Percentiles rank a stretch among this genome's conserved stretches.
These are phyloP conservation scores for Dicaeum eximium DNA, from an alignment of 2,113 vertebrate genomes.

Conservation along the genomic window DNA sequence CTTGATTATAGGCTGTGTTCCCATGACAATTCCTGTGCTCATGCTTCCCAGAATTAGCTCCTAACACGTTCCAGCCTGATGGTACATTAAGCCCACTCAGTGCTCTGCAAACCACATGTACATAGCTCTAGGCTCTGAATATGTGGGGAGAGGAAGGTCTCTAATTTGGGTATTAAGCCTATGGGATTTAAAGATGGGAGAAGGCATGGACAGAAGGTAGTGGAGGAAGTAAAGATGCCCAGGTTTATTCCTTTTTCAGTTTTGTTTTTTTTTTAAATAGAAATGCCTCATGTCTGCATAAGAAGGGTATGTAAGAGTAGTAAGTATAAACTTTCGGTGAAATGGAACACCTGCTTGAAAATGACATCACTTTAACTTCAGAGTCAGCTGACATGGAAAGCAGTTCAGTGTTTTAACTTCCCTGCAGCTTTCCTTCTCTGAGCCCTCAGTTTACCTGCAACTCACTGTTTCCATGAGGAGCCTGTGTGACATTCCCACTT, in stretches of 20 bases:
- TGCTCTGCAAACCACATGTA: conserved; percentile 10
- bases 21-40: conserved; percentile 60
- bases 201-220: background rate
- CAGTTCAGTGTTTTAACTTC: background rate
- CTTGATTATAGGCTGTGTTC: conserved; percentile 50
- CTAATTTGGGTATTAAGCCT: background rate
- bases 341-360: background rate
- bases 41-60: conserved; percentile 60
- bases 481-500: background rate
- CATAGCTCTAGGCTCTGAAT: background rate
- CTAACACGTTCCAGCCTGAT: conserved; percentile 54
- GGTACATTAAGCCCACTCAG: conserved; percentile 56
- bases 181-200: background rate
- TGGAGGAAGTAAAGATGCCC: background rate
- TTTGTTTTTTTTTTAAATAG: background rate
- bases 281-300: background rate
- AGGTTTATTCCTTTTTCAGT: background rate
- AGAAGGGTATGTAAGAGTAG: background rate
- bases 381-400: background rate
- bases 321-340: background rate
- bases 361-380: background rate
- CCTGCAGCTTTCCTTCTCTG: background rate
- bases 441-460: background rate
- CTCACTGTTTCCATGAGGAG: background rate
- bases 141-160: conserved; percentile 12